A percentile compares a stretch with the other conserved stretches of the same genome.
phyloP scores from a whole-genome alignment of 2,888 invertebrate genomes.

The Leucophenga montana region DNA sequence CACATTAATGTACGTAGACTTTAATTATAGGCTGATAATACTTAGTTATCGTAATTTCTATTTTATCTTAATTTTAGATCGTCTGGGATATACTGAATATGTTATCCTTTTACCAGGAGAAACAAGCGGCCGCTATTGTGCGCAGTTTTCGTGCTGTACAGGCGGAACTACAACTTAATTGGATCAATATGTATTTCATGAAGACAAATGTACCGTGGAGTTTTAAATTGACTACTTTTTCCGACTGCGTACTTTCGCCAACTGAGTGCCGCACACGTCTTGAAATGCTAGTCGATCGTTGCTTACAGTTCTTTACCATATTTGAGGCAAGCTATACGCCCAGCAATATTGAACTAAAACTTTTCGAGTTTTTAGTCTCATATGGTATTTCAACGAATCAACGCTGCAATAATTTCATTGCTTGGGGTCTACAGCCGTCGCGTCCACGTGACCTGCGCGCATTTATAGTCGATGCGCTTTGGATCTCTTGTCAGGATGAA shows the following conservation, averaged over 20 bases:
- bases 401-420: constrained; percentile 70
- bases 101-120: constrained; percentile 68
- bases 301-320: constrained; percentile 70
- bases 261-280: constrained; percentile 69
- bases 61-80: constrained; percentile 49
- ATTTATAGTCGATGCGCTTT: constrained; percentile 68
- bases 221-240: constrained; percentile 52
- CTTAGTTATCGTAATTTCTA: background rate
- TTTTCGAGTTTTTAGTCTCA: constrained; percentile 68
- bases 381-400: constrained; percentile 69
- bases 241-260: constrained; percentile 59
- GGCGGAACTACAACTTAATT: constrained; percentile 65
- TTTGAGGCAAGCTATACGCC: constrained; percentile 61
- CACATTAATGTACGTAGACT: constrained; percentile 70
- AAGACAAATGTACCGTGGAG: constrained; percentile 48
- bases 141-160: constrained; percentile 68
- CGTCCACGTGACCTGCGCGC: constrained; percentile 66
- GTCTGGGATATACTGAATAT: constrained; percentile 72
- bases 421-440: constrained; percentile 71
- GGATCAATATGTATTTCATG: constrained; percentile 65
- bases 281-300: constrained; percentile 70
- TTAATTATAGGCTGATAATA: background rate
- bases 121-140: constrained; percentile 61
- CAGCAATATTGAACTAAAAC: constrained; percentile 63
- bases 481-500: constrained; percentile 61